A percentile compares a stretch with the other conserved stretches of the same genome.
phyloP scores from a whole-genome alignment of 2,797 vertebrate species.

The Notolepis coatsorum region DNA sequence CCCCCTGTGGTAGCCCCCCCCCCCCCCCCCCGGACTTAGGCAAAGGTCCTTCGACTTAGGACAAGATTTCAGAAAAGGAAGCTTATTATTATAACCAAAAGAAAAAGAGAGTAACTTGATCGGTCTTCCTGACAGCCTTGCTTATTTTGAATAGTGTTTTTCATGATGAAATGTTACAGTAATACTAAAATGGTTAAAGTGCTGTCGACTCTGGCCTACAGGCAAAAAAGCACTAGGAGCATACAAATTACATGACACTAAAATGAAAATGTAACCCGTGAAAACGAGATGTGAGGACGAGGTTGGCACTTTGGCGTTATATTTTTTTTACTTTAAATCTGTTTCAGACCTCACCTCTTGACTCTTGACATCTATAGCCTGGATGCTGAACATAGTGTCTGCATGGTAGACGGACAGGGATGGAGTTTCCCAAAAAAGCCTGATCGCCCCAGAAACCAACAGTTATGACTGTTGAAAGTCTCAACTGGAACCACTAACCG shows the following conservation, averaged over 20 bases:
- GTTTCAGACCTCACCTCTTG: no score
- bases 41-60: background rate
- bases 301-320: background rate
- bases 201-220: background rate
- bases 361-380: no score
- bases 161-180: background rate
- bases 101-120: slow-evolving; percentile 23
- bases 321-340: no score
- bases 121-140: slow-evolving; percentile 28
- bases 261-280: slow-evolving; percentile 1
- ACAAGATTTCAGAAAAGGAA: slow-evolving; percentile 4
- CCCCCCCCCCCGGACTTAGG: background rate
- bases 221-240: background rate
- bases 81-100: slow-evolving; percentile 47
- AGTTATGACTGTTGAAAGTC: no score
- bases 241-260: background rate
- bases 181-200: background rate
- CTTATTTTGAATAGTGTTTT: slow-evolving; percentile 22
- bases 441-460: no score
- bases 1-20: slow-evolving; percentile 43
- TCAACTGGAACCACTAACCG: no score
- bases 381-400: background rate
- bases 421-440: background rate
- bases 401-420: background rate
- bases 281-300: background rate